Evolutionary conservation across 2,797 vertebrate species (phyloP), one percentile per base, ranked within the genome.

Genomic region (Fratercula arctica): DNA sequence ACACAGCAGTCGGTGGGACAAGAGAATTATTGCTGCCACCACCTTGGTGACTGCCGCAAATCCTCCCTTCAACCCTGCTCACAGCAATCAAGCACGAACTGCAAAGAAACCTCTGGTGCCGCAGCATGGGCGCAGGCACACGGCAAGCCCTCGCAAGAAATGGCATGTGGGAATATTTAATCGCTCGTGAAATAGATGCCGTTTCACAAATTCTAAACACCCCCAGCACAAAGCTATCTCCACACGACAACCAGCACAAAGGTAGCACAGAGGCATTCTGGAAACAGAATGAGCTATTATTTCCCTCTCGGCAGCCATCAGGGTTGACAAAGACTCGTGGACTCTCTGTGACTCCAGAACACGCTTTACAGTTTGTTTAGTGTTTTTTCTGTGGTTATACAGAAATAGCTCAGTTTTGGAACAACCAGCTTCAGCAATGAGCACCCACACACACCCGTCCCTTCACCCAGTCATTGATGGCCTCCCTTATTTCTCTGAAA

Each of bases 181-280:
- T 78, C 83, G 45, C 45, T 86, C 24, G 5, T 39, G 50, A 78
- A 88, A 79, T 12, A 77, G 73, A 60, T 67, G 64, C 18, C 51
- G 51, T 70, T 83, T 87, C 79, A 77, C 48, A 63, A 25, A 83
- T 63, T 60, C 88, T 73, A 92, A 83, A 74, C 29, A 68, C 11
- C 39, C 13, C 0, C 3, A 72, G 46, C 41, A 78, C 67, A 87
- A 90, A 87, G 41, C 53, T 57, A 43, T 64, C 53, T 68, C 70
- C 6, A 8, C 69, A 25, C 18, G n/a, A 60, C 37, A 91, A 75
- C 19, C 21, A 72, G 75, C 17, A 60, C 78, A 90, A 86, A 92
- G 66, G 70, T 69, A 75, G 35, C 3, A 2, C 29, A 48, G 59
- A 77, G 33, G 37, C 37, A 66, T 45, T 66, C 46, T 39, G 74